Evolutionary conservation across 2,888 invertebrate genomes (phyloP), one percentile per base, ranked within the genome.

Genomic region (Portevinia maculata): DNA sequence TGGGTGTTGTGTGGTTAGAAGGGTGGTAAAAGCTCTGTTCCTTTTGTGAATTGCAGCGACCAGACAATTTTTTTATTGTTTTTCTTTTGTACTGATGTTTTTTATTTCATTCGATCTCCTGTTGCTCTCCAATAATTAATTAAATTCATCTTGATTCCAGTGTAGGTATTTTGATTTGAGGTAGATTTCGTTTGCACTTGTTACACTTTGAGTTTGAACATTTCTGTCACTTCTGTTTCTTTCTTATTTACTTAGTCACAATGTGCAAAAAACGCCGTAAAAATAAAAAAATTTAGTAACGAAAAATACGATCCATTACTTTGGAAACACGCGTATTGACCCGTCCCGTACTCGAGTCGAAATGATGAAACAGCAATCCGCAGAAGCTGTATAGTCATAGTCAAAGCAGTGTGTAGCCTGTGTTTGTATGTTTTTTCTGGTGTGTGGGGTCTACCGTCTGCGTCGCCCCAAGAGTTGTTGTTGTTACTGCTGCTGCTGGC

Each of bases 281-380:
- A 62, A 50, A 28, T 30, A 46, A 17, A 52, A n/a, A 46, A 57
- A 60, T 44, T 30, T 32, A 30, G 46, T 7, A 55, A n/a, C 37
- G n/a, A 53, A 73, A 65, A 71, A 62, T 17, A 65, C 71, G 71
- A 60, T 53, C 44, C 71, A 83, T 17, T 71, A 46, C 39, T 57
- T 69, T 17, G 67, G 44, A 53, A 70, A 57, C 76, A 84, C 86
- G 84, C 86, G 86, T 87, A 85, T 84, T 86, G 85, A 86, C 86
- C 86, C 87, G 87, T 86, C 85, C 86, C 86, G 86, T 85, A 86
- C 86, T 87, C 85, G 85, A 86, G 86, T 87, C 86, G 87, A 86
- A 87, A 87, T 87, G 87, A 86, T 84, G 73, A 84, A 84, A 84
- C 79, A 71, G 37, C 69, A 75, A 85, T 85, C 85, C 85, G 79